Evolutionary conservation across 1,140 invertebrate genomes (phyloP).

Genomic region (Gryllus bimaculatus): DNA sequence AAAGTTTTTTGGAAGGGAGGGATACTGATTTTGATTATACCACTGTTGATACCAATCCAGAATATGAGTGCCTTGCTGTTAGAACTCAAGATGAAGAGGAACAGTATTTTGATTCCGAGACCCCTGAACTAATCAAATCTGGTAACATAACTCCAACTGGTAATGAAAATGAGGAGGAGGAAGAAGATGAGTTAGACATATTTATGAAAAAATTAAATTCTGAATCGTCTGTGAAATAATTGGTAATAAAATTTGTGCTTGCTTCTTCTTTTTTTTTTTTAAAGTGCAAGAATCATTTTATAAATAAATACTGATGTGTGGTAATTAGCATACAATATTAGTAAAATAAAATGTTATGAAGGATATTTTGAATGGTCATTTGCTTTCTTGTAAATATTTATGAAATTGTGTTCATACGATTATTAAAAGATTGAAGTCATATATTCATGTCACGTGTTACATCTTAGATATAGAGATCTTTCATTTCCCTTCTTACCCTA

Average conservation of each 20-base stretch:
- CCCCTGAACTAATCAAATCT: slow-evolving; percentile 40
- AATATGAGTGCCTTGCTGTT: slow-evolving; percentile 66
- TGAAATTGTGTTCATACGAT: too few species aligned
- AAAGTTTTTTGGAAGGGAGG: slow-evolving; percentile 72
- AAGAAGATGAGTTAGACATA: slow-evolving; percentile 59
- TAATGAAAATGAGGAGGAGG: slow-evolving; percentile 25
- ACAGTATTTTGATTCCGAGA: slow-evolving; percentile 78
- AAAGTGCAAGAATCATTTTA: neutral
- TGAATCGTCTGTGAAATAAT: too few species aligned
- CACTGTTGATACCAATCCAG: slow-evolving; percentile 62
- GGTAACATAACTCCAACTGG: slow-evolving; percentile 22
- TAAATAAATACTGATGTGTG: neutral
- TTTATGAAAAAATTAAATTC: slow-evolving; percentile 56
- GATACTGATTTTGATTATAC: slow-evolving; percentile 78
- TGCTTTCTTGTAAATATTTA: too few species aligned
- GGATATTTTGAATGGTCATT: too few species aligned
- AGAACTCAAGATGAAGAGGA: slow-evolving; percentile 70
- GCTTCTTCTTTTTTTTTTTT: neutral
- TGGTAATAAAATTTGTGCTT: too few species aligned
- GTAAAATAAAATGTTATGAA: neutral
- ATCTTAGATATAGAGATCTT: too few species aligned
- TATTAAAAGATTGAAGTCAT: too few species aligned
- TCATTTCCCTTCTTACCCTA: too few species aligned
- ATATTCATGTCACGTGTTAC: too few species aligned
- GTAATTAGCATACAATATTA: neutral